A percentile compares a stretch with the other conserved stretches of the same genome.
Conservation (phyloP, 2,888 invertebrate species). For the Diarsia brunnea region DNA sequence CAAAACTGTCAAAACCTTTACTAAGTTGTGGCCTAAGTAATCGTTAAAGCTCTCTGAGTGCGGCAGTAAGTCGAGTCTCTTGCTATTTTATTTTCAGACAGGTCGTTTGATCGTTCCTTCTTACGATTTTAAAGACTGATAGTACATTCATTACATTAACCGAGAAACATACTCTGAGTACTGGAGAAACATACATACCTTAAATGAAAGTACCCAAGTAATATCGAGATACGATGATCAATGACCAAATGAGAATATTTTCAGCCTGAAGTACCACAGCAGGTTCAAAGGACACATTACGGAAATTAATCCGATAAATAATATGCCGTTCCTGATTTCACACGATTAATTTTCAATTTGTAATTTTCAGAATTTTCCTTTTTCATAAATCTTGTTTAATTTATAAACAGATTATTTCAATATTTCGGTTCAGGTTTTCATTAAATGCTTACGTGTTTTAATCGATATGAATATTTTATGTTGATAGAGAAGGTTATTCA, state of each 20-base stretch:
- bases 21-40: no score
- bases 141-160: neutral
- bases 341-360: conserved; percentile 23
- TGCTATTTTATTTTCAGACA: neutral
- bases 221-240: neutral
- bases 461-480: conserved; percentile 4
- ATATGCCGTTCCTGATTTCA: conserved; percentile 11
- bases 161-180: neutral
- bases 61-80: neutral
- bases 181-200: neutral
- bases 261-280: neutral
- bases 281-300: conserved; percentile 13
- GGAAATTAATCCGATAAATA: conserved; percentile 19
- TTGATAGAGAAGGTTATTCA: neutral
- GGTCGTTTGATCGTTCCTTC: neutral
- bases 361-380: conserved; percentile 6
- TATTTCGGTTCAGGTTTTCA: neutral
- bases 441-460: neutral
- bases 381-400: conserved; percentile 2
- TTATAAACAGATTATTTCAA: conserved; percentile 10
- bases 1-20: no score
- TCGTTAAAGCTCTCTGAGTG: no score
- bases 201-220: neutral
- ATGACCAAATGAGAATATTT: neutral
- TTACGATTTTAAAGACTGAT: neutral